These are phyloP conservation scores for Seriola dumerili DNA, from an alignment of 2,113 vertebrate genomes.

Conservation along the genomic window DNA sequence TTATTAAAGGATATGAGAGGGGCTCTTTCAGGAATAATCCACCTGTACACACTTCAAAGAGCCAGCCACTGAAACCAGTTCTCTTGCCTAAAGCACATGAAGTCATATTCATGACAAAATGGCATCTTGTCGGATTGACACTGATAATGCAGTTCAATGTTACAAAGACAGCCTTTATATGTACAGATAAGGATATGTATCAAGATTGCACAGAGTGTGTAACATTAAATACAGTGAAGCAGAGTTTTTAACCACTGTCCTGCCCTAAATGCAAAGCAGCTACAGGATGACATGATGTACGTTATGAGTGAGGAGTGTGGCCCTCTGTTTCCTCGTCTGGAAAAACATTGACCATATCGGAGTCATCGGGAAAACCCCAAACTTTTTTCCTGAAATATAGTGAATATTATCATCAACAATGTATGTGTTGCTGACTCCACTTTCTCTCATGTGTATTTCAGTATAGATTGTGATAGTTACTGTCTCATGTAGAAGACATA, in stretches of 20 bases:
- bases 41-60: not conserved
- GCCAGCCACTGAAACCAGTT: conserved; percentile 4
- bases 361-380: not conserved
- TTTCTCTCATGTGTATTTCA: not conserved
- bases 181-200: not conserved
- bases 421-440: not conserved
- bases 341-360: not conserved
- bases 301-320: not conserved
- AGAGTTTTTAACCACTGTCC: not conserved
- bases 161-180: not conserved
- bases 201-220: not conserved
- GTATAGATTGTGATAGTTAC: not conserved
- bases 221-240: not conserved
- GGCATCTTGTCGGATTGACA: not conserved
- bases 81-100: not conserved
- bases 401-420: not conserved
- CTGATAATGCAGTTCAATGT: not conserved
- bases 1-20: conserved; percentile 38
- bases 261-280: not conserved
- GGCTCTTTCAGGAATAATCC: not conserved
- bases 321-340: not conserved
- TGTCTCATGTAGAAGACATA: not conserved
- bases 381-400: not conserved
- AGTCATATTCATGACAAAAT: not conserved
- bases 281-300: not conserved